Conservation (phyloP, 1,140 invertebrate species). For the Theocolax elegans region DNA sequence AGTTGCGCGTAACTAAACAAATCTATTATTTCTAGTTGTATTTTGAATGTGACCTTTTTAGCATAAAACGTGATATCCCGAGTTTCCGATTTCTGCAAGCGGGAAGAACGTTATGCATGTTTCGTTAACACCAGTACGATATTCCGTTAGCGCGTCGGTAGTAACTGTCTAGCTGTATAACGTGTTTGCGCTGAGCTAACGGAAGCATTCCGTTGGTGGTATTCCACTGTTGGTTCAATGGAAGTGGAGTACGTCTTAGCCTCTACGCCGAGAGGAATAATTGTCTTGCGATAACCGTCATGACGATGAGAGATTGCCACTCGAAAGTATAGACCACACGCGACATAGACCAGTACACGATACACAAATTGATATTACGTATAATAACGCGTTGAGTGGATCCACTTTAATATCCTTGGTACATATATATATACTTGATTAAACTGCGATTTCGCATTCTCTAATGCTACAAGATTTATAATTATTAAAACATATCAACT, state of each 20-base stretch:
- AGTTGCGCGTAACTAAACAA: too few species aligned
- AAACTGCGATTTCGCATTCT: too few species aligned
- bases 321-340: slow-evolving; percentile 6
- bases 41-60: too few species aligned
- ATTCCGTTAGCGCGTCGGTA: not conserved
- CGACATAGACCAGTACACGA: not conserved
- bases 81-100: too few species aligned
- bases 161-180: slow-evolving; percentile 6
- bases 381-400: too few species aligned
- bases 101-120: not conserved
- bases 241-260: slow-evolving; percentile 15
- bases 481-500: too few species aligned
- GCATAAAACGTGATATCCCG: too few species aligned
- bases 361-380: not conserved
- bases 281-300: slow-evolving; percentile 32
- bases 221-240: slow-evolving; percentile 16
- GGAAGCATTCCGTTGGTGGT: slow-evolving; percentile 19
- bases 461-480: too few species aligned
- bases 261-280: slow-evolving; percentile 8
- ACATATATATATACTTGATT: too few species aligned
- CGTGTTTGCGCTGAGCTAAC: slow-evolving; percentile 18
- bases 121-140: not conserved
- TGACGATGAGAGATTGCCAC: slow-evolving; percentile 26
- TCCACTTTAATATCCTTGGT: too few species aligned
- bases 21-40: too few species aligned